These are phyloP conservation scores for Emmelina monodactyla DNA, from an alignment of 2,888 invertebrate species.

Conservation along the genomic window DNA sequence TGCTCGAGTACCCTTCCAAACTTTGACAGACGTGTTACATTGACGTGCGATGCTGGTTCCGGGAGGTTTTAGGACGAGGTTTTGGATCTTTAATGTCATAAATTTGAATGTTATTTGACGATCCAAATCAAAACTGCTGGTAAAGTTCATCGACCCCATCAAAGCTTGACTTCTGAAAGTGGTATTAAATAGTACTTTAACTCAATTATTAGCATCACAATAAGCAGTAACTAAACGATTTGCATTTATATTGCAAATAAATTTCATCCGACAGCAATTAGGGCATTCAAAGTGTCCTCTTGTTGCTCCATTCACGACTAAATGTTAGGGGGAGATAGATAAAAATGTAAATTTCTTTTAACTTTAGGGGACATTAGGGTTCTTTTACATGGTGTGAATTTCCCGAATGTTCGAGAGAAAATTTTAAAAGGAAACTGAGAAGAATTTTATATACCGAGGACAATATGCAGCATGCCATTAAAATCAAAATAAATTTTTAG, in stretches of 20 bases:
- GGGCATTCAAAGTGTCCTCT: constrained; percentile 25
- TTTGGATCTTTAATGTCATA: background rate
- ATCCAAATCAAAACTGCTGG: too few relatives aligned
- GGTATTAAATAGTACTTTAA: too few relatives aligned
- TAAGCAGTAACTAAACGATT: constrained; percentile 30
- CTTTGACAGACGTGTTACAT: constrained; percentile 56
- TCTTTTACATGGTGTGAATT: too few relatives aligned
- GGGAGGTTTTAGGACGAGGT: constrained; percentile 21
- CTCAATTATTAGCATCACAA: constrained; percentile 24
- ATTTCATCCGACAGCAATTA: constrained; percentile 40
- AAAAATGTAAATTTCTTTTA: constrained; percentile 33
- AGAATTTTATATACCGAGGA: too few relatives aligned
- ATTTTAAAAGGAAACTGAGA: too few relatives aligned
- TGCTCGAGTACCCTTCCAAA: constrained; percentile 52
- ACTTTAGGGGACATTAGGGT: constrained; percentile 3
- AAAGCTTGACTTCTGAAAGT: too few relatives aligned
- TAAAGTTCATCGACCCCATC: too few relatives aligned
- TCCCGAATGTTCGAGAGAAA: too few relatives aligned
- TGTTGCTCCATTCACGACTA: constrained; percentile 38
- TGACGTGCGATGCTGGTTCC: constrained; percentile 25
- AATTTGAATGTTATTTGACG: background rate
- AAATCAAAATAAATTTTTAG: too few relatives aligned
- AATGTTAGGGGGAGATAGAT: constrained; percentile 28
- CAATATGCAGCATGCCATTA: too few relatives aligned
- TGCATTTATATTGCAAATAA: constrained; percentile 53